These are phyloP conservation scores for Chelidonichthys spinosus DNA, from an alignment of 2,797 vertebrate genomes.

Conservation along the genomic window DNA sequence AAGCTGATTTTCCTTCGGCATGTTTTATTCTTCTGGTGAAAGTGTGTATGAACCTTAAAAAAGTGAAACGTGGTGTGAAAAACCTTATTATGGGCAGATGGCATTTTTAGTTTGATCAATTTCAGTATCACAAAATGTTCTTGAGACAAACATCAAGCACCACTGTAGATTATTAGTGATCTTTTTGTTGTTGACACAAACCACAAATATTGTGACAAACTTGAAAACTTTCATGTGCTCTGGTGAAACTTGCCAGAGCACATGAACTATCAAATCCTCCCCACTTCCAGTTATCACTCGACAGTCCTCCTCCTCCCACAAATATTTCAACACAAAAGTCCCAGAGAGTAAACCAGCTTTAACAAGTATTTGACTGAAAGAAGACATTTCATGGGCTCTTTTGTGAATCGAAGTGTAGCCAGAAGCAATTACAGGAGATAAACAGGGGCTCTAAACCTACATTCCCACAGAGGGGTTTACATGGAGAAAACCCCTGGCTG, in stretches of 20 bases:
- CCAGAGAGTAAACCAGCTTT: constrained; percentile 59
- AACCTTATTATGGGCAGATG: too few species aligned
- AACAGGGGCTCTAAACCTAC: constrained; percentile 20
- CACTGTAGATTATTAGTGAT: neutral
- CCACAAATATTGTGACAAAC: neutral
- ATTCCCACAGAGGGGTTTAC: constrained; percentile 34
- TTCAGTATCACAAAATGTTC: neutral
- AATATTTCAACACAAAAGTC: constrained; percentile 67
- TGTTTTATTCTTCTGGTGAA: neutral
- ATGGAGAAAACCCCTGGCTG: neutral
- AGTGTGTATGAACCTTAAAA: neutral
- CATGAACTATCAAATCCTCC: constrained; percentile 33
- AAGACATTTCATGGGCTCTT: constrained; percentile 44
- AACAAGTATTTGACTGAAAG: constrained; percentile 58
- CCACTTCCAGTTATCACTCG: constrained; percentile 32
- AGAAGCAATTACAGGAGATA: constrained; percentile 62
- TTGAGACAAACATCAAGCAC: neutral
- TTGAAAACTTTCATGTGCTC: neutral
- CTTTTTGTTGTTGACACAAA: constrained; percentile 15
- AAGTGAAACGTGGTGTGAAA: neutral
- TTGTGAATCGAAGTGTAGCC: constrained; percentile 54
- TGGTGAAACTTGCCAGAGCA: constrained; percentile 42
- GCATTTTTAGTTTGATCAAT: neutral
- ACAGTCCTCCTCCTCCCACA: constrained; percentile 54
- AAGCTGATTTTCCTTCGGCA: neutral